Percentiles rank a stretch among this genome's conserved stretches.
phyloP scores from a whole-genome alignment of 2,797 vertebrate species.

The Centropyge bicolor region DNA sequence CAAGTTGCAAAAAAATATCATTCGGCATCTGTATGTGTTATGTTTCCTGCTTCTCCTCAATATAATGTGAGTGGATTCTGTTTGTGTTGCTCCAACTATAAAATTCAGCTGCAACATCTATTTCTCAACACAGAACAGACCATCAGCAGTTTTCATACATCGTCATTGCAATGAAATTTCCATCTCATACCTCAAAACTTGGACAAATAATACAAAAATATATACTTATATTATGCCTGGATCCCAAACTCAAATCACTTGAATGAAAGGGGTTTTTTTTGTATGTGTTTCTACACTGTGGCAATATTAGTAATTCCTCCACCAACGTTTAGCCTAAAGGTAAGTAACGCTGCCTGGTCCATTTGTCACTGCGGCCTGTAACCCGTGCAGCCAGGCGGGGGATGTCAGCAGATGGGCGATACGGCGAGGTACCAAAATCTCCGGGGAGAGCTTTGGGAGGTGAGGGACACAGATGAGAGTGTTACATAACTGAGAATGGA shows the following conservation, averaged over 20 bases:
- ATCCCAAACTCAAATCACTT: neutral
- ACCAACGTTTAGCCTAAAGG: neutral
- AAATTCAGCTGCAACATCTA: neutral
- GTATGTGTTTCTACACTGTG: neutral
- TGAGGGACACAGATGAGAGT: slow-evolving; percentile 49
- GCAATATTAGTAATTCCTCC: neutral
- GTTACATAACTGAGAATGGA: slow-evolving; percentile 58
- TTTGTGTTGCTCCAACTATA: neutral
- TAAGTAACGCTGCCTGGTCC: slow-evolving; percentile 2
- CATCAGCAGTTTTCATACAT: neutral
- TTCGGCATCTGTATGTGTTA: neutral
- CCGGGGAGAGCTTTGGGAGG: slow-evolving; percentile 43
- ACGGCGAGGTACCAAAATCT: slow-evolving; percentile 42
- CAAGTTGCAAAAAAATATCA: too few relatives aligned
- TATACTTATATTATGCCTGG: neutral
- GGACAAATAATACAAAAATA: neutral
- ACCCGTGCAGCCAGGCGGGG: slow-evolving; percentile 18
- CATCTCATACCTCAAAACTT: neutral
- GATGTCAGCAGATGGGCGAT: slow-evolving; percentile 36
- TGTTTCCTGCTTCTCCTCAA: neutral
- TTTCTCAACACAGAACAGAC: neutral
- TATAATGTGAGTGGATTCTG: neutral
- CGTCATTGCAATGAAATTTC: neutral
- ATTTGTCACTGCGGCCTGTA: slow-evolving; percentile 19
- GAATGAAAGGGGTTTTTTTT: neutral